These are phyloP conservation scores for Venturia canescens DNA, from an alignment of 1,140 invertebrate genomes.

Conservation along the genomic window DNA sequence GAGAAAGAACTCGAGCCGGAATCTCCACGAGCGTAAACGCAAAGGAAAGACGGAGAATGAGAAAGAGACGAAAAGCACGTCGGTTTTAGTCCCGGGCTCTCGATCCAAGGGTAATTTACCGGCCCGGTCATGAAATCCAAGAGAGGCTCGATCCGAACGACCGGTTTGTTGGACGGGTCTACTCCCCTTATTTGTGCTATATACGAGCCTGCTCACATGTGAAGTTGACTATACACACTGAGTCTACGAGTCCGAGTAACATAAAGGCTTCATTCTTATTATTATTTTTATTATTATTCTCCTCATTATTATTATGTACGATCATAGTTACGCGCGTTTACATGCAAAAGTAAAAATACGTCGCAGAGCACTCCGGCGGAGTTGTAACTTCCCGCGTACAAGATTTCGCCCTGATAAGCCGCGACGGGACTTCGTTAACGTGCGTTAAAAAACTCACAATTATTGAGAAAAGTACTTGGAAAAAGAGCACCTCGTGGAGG, in stretches of 20 bases:
- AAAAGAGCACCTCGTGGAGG: no score
- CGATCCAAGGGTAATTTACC: slow-evolving; percentile 35
- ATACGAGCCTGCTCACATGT: neutral
- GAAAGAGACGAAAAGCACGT: slow-evolving; percentile 47
- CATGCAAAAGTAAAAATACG: no score
- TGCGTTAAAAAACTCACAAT: no score
- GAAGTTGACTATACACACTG: neutral
- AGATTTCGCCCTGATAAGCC: no score
- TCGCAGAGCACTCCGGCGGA: no score
- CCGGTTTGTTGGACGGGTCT: slow-evolving; percentile 39
- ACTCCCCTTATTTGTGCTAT: neutral
- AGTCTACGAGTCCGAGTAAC: neutral
- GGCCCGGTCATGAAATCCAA: slow-evolving; percentile 35
- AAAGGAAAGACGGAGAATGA: neutral
- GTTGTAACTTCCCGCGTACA: no score
- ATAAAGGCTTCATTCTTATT: no score
- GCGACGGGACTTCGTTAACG: no score
- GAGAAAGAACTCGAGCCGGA: neutral
- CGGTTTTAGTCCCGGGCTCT: slow-evolving; percentile 52
- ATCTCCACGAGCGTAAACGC: neutral
- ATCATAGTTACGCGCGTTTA: no score
- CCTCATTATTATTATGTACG: no score
- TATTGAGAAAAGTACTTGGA: no score
- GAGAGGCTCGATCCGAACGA: slow-evolving; percentile 30
- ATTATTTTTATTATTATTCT: no score